A percentile compares a stretch with the other conserved stretches of the same genome.
Evolutionary conservation across 1,140 invertebrate species (phyloP).

Genomic region (Hesperophylax magnus): DNA sequence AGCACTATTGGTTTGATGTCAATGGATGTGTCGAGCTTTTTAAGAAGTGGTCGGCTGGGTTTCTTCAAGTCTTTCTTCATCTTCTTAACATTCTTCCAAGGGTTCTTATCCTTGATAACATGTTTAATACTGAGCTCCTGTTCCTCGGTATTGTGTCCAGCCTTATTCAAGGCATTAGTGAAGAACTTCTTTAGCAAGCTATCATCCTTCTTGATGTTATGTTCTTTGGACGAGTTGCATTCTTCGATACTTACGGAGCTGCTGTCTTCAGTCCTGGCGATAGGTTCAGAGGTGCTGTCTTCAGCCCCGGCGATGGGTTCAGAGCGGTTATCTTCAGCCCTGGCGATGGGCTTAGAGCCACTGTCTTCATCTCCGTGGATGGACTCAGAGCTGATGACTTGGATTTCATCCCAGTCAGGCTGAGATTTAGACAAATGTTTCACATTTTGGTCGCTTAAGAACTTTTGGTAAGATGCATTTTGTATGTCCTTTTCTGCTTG

Average conservation of each 20-base stretch:
- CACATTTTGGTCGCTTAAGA: not conserved
- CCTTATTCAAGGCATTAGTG: not conserved
- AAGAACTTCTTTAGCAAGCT: conserved; percentile 19
- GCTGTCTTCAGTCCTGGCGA: not conserved
- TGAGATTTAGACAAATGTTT: not conserved
- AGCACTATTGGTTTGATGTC: not conserved
- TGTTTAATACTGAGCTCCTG: not conserved
- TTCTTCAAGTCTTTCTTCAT: conserved; percentile 39
- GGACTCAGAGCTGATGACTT: conserved; percentile 13
- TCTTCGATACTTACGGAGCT: conserved; percentile 2
- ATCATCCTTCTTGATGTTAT: not conserved
- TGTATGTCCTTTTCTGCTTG: not conserved
- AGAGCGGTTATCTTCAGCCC: too few species aligned
- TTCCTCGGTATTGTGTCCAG: not conserved
- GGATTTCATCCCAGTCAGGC: not conserved
- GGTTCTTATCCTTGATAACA: conserved; percentile 20
- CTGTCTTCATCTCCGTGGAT: not conserved
- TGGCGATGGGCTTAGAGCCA: not conserved
- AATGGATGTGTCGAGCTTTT: conserved; percentile 19
- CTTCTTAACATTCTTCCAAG: conserved; percentile 38
- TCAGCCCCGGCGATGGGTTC: too few species aligned
- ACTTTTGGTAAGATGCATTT: conserved; percentile 4
- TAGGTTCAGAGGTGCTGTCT: too few species aligned
- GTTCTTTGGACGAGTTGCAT: not conserved
- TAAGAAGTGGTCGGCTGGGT: not conserved